Conservation (phyloP, 2,113 vertebrate species). For the Clarias macrocephalus region DNA sequence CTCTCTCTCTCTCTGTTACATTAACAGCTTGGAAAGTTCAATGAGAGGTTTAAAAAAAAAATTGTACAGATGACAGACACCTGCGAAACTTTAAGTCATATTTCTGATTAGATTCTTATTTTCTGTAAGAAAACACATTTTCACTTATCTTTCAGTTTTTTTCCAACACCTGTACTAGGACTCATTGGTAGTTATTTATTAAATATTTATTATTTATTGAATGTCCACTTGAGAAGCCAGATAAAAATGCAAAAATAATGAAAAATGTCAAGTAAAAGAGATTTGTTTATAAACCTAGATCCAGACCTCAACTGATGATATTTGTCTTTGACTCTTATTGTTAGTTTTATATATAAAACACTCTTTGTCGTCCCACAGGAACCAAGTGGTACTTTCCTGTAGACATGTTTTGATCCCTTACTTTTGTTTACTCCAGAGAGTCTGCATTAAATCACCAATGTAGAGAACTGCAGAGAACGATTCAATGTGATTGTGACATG, state of each 20-base stretch:
- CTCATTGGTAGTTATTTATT: too few species aligned
- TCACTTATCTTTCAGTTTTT: too few species aligned
- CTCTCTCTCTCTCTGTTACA: too few species aligned
- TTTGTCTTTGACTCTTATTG: neutral
- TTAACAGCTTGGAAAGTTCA: neutral
- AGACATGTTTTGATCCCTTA: neutral
- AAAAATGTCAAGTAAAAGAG: neutral
- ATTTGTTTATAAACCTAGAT: neutral
- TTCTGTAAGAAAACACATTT: neutral
- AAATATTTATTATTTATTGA: too few species aligned
- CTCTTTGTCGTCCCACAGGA: neutral
- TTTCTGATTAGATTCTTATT: neutral
- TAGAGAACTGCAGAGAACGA: neutral
- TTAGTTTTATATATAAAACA: neutral
- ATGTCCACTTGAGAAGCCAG: too few species aligned
- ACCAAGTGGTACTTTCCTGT: neutral
- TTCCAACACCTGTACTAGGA: too few species aligned
- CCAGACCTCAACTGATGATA: neutral
- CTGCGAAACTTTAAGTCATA: neutral
- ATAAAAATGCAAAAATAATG: too few species aligned
- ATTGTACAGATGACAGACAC: neutral
- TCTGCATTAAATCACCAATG: neutral
- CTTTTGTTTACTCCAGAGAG: neutral
- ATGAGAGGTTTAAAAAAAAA: neutral
- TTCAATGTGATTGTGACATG: neutral